These are phyloP conservation scores for Metopia argyrocephala DNA, from an alignment of 2,888 invertebrate genomes.

Conservation along the genomic window DNA sequence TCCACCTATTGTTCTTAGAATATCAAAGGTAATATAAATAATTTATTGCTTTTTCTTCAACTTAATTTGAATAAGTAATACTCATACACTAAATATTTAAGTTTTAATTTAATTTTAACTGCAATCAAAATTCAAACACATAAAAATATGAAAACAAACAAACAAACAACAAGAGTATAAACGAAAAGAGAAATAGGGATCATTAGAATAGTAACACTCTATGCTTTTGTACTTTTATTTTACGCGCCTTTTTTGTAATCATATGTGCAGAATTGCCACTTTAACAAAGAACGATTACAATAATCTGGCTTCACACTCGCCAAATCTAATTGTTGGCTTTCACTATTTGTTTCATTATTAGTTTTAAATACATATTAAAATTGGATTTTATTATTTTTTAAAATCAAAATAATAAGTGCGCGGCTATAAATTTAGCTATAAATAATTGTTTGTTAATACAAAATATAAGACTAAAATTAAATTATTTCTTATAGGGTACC, in stretches of 20 bases:
- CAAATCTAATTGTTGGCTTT: slow-evolving; percentile 47
- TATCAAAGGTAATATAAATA: slow-evolving; percentile 84
- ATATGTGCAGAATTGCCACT: slow-evolving; percentile 24
- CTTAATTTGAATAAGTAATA: too few relatives aligned
- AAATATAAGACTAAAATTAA: neutral
- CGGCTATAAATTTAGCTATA: neutral
- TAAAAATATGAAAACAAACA: neutral
- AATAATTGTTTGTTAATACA: neutral
- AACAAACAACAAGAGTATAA: neutral
- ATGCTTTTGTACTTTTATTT: slow-evolving; percentile 16
- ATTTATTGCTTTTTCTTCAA: neutral
- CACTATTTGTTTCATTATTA: slow-evolving; percentile 28
- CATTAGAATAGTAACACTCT: slow-evolving; percentile 29
- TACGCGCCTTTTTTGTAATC: slow-evolving; percentile 52
- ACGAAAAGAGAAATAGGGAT: slow-evolving; percentile 7
- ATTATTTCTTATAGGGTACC: slow-evolving; percentile 78
- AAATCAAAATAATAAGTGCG: neutral
- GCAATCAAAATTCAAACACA: too few relatives aligned
- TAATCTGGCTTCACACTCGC: slow-evolving; percentile 26
- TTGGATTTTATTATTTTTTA: slow-evolving; percentile 20
- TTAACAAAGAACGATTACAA: slow-evolving; percentile 9
- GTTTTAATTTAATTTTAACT: too few relatives aligned
- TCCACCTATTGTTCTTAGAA: slow-evolving; percentile 92
- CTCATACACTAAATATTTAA: too few relatives aligned
- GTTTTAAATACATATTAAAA: neutral